Evolutionary conservation across 2,888 invertebrate species (phyloP).

Genomic region (Lithodes maja): DNA sequence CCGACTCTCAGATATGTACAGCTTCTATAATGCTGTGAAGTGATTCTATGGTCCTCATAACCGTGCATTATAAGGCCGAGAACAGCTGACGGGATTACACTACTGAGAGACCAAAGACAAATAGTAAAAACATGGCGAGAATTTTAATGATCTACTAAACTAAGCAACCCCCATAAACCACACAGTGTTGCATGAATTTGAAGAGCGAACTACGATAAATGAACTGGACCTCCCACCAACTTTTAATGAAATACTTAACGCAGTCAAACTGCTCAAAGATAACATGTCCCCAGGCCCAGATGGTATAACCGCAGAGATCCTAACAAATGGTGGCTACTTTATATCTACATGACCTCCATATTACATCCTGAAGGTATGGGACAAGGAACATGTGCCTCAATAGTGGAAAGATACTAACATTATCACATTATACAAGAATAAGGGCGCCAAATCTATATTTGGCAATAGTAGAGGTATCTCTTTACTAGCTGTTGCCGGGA

Average conservation of each 20-base stretch:
- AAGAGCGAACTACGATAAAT: background rate
- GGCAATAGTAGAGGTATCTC: no score
- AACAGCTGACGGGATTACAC: background rate
- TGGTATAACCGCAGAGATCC: conserved; percentile 5
- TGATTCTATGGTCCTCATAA: background rate
- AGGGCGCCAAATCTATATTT: no score
- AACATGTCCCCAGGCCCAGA: background rate
- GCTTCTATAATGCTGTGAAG: conserved; percentile 11
- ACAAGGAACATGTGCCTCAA: background rate
- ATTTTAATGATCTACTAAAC: conserved; percentile 14
- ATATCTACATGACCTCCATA: background rate
- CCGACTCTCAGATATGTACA: background rate
- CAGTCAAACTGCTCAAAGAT: no score
- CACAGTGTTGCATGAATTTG: background rate
- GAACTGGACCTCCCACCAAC: background rate
- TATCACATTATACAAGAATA: no score
- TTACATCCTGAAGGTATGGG: no score
- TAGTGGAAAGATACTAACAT: background rate
- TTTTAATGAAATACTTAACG: background rate
- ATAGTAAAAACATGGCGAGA: background rate
- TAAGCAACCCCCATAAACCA: background rate
- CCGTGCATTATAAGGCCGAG: background rate
- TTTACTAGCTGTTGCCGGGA: no score
- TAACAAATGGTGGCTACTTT: background rate
- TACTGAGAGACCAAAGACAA: background rate